Evolutionary conservation across 2,888 invertebrate genomes (phyloP).

Genomic region (Smittia aterrima): DNA sequence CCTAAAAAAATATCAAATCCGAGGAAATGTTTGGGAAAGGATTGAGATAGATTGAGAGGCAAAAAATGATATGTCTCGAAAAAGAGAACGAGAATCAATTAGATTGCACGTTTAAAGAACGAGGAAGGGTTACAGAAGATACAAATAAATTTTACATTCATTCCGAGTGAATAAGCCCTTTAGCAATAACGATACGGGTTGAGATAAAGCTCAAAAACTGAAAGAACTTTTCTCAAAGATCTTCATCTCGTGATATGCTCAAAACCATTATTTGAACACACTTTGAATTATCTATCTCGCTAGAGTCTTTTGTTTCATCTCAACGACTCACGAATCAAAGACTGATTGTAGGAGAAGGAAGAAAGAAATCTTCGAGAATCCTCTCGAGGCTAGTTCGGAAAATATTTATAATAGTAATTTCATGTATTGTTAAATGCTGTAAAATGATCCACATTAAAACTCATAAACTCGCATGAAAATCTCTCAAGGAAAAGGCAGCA

Average conservation of each 20-base stretch:
- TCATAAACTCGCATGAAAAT: constrained; percentile 1
- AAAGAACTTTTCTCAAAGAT: constrained; percentile 27
- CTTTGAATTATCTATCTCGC: constrained; percentile 11
- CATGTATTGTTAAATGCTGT: constrained; percentile 15
- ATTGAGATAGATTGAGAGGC: background rate
- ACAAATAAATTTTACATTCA: constrained; percentile 41
- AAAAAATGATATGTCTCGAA: constrained; percentile 20
- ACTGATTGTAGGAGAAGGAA: background rate
- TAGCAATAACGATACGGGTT: constrained; percentile 41
- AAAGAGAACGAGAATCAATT: constrained; percentile 33
- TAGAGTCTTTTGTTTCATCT: background rate
- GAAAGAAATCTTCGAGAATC: background rate
- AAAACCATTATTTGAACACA: constrained; percentile 38
- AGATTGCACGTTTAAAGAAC: constrained; percentile 30
- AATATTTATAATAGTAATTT: constrained; percentile 21
- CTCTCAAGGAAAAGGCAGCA: background rate
- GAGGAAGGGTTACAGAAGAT: constrained; percentile 31
- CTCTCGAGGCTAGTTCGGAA: constrained; percentile 19
- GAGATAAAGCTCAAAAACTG: constrained; percentile 27
- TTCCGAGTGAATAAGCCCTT: constrained; percentile 41
- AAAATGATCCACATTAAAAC: constrained; percentile 24
- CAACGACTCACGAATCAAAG: background rate
- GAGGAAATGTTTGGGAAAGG: background rate
- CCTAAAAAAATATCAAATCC: background rate
- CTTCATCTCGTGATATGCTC: constrained; percentile 37